Percentiles rank a stretch among this genome's conserved stretches.
Conservation (phyloP, 2,888 invertebrate genomes). For the Tanaodytes sp. region DNA sequence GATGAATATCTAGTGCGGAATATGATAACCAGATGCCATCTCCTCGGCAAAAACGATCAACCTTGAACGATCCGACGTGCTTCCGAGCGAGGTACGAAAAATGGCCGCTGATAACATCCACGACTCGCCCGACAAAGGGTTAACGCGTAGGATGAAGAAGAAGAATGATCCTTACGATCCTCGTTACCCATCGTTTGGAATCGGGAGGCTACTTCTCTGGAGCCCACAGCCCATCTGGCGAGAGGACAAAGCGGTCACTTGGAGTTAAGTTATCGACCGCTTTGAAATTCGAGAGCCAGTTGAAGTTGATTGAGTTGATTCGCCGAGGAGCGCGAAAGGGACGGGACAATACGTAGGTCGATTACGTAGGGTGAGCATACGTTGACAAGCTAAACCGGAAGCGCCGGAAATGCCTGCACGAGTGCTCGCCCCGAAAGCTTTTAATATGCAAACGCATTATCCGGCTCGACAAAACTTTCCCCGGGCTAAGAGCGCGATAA, state of each 20-base stretch:
- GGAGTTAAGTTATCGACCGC: not conserved
- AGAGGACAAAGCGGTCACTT: not conserved
- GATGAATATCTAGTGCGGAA: slow-evolving; percentile 48
- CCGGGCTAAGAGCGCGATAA: slow-evolving; percentile 29
- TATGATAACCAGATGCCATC: slow-evolving; percentile 55
- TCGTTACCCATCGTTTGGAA: slow-evolving; percentile 13
- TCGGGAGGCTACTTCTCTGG: not conserved
- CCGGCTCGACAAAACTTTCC: slow-evolving; percentile 39
- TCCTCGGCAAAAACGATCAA: slow-evolving; percentile 50
- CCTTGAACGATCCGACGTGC: slow-evolving; percentile 52
- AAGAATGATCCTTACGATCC: slow-evolving; percentile 9
- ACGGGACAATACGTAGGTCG: no score
- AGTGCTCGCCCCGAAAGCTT: slow-evolving; percentile 12
- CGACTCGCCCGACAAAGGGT: slow-evolving; percentile 40
- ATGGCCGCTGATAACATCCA: slow-evolving; percentile 49
- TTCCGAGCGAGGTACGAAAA: slow-evolving; percentile 49
- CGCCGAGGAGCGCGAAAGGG: no score
- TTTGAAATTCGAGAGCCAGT: slow-evolving; percentile 2
- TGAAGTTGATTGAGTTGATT: not conserved
- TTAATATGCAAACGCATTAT: slow-evolving; percentile 46
- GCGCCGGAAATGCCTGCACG: slow-evolving; percentile 17
- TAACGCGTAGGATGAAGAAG: not conserved
- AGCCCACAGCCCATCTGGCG: not conserved
- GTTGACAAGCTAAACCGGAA: slow-evolving; percentile 18
- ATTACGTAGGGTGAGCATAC: not conserved